Conservation (phyloP, 2,113 vertebrate genomes). For the Cynocephalus volans region DNA sequence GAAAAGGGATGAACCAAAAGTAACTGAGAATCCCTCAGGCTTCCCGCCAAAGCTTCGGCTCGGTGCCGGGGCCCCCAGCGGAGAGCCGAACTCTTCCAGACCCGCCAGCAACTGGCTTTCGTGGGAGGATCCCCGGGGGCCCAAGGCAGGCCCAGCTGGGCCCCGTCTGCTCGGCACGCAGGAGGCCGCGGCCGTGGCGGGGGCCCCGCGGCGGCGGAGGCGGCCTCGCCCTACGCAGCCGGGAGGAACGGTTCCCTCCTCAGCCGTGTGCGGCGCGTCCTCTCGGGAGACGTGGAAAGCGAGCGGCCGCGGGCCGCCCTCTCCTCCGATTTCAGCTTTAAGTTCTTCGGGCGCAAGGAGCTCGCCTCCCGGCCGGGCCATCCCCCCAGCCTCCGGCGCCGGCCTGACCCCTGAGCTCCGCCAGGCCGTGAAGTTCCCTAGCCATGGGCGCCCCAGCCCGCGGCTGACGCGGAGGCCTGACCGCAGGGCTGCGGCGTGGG, state of each 20-base stretch:
- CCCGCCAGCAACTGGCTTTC: not conserved
- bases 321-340: not conserved
- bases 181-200: not conserved
- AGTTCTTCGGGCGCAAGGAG: not conserved
- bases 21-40: not conserved
- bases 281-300: not conserved
- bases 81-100: not conserved
- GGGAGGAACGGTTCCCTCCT: not conserved
- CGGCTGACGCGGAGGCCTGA: not conserved
- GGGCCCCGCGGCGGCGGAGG: not conserved
- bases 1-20: not conserved
- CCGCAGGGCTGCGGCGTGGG: no score
- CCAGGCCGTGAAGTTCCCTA: not conserved
- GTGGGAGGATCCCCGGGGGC: not conserved
- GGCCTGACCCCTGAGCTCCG: no score
- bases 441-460: not conserved
- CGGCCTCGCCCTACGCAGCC: not conserved
- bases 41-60: not conserved
- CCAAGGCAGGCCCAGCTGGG: not conserved
- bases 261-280: not conserved
- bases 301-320: not conserved
- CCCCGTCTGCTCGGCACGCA: not conserved
- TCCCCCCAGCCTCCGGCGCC: not conserved
- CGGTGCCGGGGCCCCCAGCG: not conserved
- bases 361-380: fast-evolving